These are phyloP conservation scores for Eulemur rufifrons DNA, from an alignment of 2,113 vertebrate species.

Conservation along the genomic window DNA sequence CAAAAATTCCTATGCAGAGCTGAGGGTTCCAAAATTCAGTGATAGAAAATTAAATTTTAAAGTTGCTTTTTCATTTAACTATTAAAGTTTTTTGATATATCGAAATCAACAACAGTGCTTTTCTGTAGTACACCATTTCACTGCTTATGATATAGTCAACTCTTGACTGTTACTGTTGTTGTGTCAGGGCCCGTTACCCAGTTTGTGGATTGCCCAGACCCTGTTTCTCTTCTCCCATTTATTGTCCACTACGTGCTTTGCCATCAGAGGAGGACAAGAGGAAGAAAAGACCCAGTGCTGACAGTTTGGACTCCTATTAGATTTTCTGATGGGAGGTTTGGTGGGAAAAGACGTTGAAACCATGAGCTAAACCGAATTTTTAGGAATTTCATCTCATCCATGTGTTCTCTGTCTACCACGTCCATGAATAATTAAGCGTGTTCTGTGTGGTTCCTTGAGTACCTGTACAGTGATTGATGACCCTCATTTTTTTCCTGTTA, in stretches of 20 bases:
- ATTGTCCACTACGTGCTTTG: neutral
- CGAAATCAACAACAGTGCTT: conserved; percentile 14
- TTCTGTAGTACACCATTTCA: conserved; percentile 31
- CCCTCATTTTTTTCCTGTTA: conserved; percentile 28
- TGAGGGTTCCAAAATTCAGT: conserved; percentile 55
- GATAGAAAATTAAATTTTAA: conserved; percentile 53
- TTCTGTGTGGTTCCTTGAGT: conserved; percentile 33
- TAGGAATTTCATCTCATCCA: conserved; percentile 35
- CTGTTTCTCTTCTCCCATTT: neutral
- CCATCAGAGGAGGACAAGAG: neutral
- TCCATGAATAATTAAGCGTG: conserved; percentile 14
- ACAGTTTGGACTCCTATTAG: neutral
- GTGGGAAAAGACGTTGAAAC: conserved; percentile 4
- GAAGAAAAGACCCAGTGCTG: neutral
- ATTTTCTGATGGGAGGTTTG: conserved; percentile 33
- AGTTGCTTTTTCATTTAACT: conserved; percentile 54
- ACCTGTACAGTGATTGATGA: neutral
- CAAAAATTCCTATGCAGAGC: conserved; percentile 21
- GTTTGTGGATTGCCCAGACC: conserved; percentile 71
- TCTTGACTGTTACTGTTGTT: conserved; percentile 60
- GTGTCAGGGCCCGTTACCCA: neutral
- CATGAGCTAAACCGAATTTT: conserved; percentile 2
- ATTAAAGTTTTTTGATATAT: conserved; percentile 13
- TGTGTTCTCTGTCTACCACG: conserved; percentile 9
- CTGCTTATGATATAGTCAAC: conserved; percentile 63